phyloP scores from a whole-genome alignment of 2,888 invertebrate species.

The Nomada lathburiana region DNA sequence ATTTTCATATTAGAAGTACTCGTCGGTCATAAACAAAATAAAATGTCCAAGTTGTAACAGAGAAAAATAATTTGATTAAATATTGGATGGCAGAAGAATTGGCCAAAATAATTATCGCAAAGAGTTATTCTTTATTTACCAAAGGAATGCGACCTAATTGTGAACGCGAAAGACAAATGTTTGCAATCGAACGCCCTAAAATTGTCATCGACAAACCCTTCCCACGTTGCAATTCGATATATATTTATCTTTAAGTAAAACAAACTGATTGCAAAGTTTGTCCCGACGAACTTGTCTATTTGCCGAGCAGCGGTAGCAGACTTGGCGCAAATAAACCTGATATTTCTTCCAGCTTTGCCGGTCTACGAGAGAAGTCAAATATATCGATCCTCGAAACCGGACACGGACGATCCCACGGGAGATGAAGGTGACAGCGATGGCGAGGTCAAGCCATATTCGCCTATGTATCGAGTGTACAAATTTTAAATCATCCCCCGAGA shows the following conservation, averaged over 20 bases:
- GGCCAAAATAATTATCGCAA: too few relatives aligned
- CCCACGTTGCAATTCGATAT: neutral
- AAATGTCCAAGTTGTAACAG: too few relatives aligned
- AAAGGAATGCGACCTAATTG: too few relatives aligned
- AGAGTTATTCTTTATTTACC: too few relatives aligned
- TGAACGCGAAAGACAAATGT: neutral
- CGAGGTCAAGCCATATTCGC: constrained; percentile 74
- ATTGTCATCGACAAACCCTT: neutral
- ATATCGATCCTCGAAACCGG: constrained; percentile 80
- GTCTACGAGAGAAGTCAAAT: constrained; percentile 77
- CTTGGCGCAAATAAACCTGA: constrained; percentile 24
- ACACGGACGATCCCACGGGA: constrained; percentile 79
- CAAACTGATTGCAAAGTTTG: constrained; percentile 8
- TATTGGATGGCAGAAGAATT: too few relatives aligned
- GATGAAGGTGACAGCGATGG: constrained; percentile 77
- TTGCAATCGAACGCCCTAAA: neutral
- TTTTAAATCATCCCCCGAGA: constrained; percentile 62
- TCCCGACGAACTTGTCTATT: neutral
- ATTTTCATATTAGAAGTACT: neutral
- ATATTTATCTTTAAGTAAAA: neutral
- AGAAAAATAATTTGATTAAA: too few relatives aligned
- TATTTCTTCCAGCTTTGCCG: constrained; percentile 62
- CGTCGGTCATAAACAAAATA: too few relatives aligned
- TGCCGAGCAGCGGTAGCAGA: neutral
- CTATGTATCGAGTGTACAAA: constrained; percentile 79